These are phyloP conservation scores for Glareola pratincola DNA, from an alignment of 2,113 vertebrate genomes.

Conservation along the genomic window DNA sequence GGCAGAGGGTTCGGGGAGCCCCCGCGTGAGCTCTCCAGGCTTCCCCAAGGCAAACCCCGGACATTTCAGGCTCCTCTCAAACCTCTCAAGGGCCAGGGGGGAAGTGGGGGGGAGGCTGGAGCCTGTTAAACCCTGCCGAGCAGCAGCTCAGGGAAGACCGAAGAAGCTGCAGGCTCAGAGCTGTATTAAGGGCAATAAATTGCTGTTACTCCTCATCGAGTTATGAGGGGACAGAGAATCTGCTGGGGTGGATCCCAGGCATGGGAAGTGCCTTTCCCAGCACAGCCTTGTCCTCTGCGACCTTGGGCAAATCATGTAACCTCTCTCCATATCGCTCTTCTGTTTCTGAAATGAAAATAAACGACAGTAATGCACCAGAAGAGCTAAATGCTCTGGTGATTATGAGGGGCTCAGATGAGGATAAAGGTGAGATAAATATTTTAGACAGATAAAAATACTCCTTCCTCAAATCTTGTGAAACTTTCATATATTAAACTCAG, in stretches of 20 bases:
- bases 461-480: background rate
- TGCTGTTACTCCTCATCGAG: background rate
- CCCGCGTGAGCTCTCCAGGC: background rate
- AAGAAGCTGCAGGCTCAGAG: background rate
- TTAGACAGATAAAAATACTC: slow-evolving; percentile 5
- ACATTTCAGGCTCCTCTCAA: background rate
- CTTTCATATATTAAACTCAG: background rate
- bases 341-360: slow-evolving; percentile 42
- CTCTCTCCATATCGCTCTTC: background rate
- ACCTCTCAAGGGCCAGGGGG: background rate
- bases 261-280: background rate
- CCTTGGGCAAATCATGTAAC: slow-evolving; percentile 34
- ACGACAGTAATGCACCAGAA: background rate
- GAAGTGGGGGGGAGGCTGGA: background rate
- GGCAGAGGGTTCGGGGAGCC: background rate
- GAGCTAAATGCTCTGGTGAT: background rate
- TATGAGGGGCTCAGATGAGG: background rate
- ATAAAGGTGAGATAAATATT: slow-evolving; percentile 22
- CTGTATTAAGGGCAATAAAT: background rate
- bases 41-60: background rate
- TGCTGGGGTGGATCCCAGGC: background rate
- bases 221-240: background rate
- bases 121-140: background rate
- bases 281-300: background rate
- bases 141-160: background rate